These are phyloP conservation scores for Sapayoa aenigma DNA, from an alignment of 2,113 vertebrate species.

Conservation along the genomic window DNA sequence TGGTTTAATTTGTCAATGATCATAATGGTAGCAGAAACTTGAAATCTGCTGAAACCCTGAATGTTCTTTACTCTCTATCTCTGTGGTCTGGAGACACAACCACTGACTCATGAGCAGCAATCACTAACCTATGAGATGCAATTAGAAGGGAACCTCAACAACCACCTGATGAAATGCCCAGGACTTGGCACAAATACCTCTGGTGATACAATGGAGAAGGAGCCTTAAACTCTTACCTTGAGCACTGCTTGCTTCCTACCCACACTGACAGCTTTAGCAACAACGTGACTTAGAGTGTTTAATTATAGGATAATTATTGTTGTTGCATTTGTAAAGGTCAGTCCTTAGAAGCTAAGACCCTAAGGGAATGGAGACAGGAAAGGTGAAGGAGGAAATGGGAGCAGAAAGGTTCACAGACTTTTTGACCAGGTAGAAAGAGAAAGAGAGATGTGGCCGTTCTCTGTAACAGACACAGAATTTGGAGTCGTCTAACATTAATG, in stretches of 20 bases:
- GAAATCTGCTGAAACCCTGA: background rate
- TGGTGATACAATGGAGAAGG: slow-evolving; percentile 16
- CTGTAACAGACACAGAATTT: background rate
- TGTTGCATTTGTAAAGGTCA: slow-evolving; percentile 60
- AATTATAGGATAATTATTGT: slow-evolving; percentile 68
- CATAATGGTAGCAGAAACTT: background rate
- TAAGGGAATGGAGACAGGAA: slow-evolving; percentile 55
- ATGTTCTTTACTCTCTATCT: slow-evolving; percentile 16
- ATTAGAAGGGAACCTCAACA: slow-evolving; percentile 37
- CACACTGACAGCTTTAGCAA: slow-evolving; percentile 43
- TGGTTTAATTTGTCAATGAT: background rate
- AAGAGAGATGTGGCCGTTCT: background rate
- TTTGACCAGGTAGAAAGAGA: background rate
- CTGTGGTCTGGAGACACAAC: background rate
- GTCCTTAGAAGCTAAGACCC: slow-evolving; percentile 45
- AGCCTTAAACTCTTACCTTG: slow-evolving; percentile 47
- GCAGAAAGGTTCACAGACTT: background rate
- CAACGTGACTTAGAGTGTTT: slow-evolving; percentile 46
- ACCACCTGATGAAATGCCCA: slow-evolving; percentile 30
- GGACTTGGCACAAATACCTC: slow-evolving; percentile 39
- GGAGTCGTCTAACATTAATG: background rate
- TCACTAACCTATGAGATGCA: slow-evolving; percentile 3
- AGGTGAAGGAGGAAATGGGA: slow-evolving; percentile 29
- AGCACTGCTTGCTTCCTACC: slow-evolving; percentile 46
- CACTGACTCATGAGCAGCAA: slow-evolving; percentile 36